Evolutionary conservation across 2,797 vertebrate genomes (phyloP), one percentile per base, ranked within the genome.

Genomic region (Coregonus suidteri): DNA sequence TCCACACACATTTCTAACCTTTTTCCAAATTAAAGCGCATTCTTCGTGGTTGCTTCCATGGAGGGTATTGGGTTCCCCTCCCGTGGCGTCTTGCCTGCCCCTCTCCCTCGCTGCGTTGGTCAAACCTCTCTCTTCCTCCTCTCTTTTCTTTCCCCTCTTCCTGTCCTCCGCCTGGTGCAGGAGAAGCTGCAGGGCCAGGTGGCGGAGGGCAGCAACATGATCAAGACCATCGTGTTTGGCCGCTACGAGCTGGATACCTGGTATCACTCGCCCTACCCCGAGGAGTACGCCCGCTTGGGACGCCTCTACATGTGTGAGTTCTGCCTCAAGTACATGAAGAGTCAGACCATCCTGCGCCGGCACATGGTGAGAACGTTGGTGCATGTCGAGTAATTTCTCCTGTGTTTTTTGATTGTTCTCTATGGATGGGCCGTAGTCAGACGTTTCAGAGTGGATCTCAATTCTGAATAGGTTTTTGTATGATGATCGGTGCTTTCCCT

Each of bases 241-340:
- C 96, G 97, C 37, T 98, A 97, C 0, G 97, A 99, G 90, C 92
- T 99, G 82, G 97, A 99, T 81, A 99, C 98, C 4, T 99, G 97
- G 98, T 99, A 99, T 88, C 97, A 99, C 89, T 99, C 98, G 3
- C 97, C 98, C 0, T 99, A 99, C 84, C 97, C 98, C 0, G 97
- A 99, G 89, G 97, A 99, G 78, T 98, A 99, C 47, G 97, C 97
- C 1, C 95, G 97, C 3, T 92, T 99, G 77, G 97, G 97, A 0
- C 93, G 97, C 35, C 97, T 99, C 81, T 99, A 98, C 89, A 97
- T 99, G 96, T 99, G 97, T 66, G 98, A 99, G 88, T 99, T 99
- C 92, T 99, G 98, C 83, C 96, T 99, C 71, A 99, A 99, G 76
- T 99, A 99, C 53, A 99, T 99, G 97, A 99, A 99, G 94, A 99